Evolutionary conservation across 2,888 invertebrate genomes (phyloP).

Genomic region (Tachina grossa): DNA sequence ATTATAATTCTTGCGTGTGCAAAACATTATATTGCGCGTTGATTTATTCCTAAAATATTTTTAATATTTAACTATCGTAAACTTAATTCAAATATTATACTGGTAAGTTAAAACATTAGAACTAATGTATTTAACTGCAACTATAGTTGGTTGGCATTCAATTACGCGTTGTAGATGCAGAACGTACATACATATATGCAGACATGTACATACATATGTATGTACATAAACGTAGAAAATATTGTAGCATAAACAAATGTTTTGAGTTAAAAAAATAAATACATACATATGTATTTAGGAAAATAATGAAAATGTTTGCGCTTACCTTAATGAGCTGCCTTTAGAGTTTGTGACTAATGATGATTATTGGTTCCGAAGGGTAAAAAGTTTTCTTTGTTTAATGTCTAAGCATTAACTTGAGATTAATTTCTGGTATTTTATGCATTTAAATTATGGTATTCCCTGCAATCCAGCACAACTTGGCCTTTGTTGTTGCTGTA

Average conservation of each 20-base stretch:
- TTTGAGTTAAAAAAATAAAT: neutral
- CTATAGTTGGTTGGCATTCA: constrained; percentile 21
- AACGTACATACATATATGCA: constrained; percentile 13
- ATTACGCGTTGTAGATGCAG: constrained; percentile 4
- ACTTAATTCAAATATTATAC: constrained; percentile 37
- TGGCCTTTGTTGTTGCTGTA: constrained; percentile 80
- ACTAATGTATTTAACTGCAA: constrained; percentile 51
- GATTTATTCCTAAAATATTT: constrained; percentile 30
- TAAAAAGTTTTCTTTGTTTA: constrained; percentile 1
- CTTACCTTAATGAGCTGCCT: constrained; percentile 46
- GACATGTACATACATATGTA: constrained; percentile 8
- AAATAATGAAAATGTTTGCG: constrained; percentile 23
- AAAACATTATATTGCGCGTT: constrained; percentile 53
- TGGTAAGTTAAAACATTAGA: constrained; percentile 39
- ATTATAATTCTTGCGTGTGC: constrained; percentile 5
- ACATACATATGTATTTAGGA: neutral
- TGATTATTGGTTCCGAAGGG: constrained; percentile 12
- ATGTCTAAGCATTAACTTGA: neutral
- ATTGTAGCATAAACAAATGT: constrained; percentile 1
- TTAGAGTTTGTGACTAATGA: constrained; percentile 40
- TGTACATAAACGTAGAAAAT: neutral
- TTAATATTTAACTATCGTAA: constrained; percentile 33
- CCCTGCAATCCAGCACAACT: constrained; percentile 75
- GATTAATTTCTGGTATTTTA: constrained; percentile 1
- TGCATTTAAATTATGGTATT: constrained; percentile 76